Percentiles rank a stretch among this genome's conserved stretches.
Evolutionary conservation across 37 sponge, comb jelly and placozoan species (phyloP).

Genomic region (Mnemiopsis leidyi): DNA sequence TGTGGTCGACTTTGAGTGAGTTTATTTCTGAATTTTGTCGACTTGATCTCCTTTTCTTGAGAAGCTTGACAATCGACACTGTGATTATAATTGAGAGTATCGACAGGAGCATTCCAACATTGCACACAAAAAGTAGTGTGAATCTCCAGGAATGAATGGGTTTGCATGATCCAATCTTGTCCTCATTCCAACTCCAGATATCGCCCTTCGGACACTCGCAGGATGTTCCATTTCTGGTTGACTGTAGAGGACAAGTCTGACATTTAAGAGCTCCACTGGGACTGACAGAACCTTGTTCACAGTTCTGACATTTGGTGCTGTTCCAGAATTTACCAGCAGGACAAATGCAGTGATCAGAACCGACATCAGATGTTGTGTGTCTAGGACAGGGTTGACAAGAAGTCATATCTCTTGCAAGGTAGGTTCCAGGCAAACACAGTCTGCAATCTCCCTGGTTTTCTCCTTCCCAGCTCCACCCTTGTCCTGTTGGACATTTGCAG

Average conservation of each 20-base stretch:
- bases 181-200: not conserved
- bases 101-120: too few species aligned
- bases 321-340: not conserved
- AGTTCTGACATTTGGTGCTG: not conserved
- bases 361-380: not conserved
- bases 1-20: too few species aligned
- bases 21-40: too few species aligned
- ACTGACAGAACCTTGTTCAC: not conserved
- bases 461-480: not conserved
- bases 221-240: not conserved
- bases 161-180: not conserved
- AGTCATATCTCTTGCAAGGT: not conserved
- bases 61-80: too few species aligned
- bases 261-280: not conserved
- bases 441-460: too few species aligned
- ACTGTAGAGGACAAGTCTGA: not conserved
- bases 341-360: not conserved
- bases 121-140: too few species aligned
- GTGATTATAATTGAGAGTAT: too few species aligned
- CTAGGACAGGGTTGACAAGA: not conserved
- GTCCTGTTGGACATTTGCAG: not conserved
- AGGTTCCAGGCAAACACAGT: not conserved
- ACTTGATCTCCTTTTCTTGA: too few species aligned
- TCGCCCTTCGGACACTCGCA: not conserved
- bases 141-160: too few species aligned